Evolutionary conservation across 2,888 invertebrate species (phyloP).

Genomic region (Spilarctia lutea): DNA sequence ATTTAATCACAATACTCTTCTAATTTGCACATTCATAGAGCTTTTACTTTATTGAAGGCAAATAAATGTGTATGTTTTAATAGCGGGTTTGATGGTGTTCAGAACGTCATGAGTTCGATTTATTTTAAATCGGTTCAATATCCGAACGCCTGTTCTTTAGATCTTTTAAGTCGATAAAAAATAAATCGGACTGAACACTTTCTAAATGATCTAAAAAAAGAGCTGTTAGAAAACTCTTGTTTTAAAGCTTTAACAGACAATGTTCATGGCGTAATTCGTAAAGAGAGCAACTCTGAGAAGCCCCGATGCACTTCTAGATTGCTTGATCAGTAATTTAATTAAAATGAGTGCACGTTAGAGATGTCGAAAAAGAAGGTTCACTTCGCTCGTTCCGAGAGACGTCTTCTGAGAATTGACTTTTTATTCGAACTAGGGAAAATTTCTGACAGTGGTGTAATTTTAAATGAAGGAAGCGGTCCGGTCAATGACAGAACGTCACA

Average conservation of each 20-base stretch:
- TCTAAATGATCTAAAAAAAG: neutral
- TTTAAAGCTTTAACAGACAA: slow-evolving; percentile 37
- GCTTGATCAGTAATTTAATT: slow-evolving; percentile 76
- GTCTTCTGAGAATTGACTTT: slow-evolving; percentile 52
- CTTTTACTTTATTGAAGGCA: neutral
- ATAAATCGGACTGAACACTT: neutral
- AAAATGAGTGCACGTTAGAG: slow-evolving; percentile 72
- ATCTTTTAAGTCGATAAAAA: slow-evolving; percentile 3
- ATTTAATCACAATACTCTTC: slow-evolving; percentile 41
- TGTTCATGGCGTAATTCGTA: slow-evolving; percentile 36
- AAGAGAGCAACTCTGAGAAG: slow-evolving; percentile 55
- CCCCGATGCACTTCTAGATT: slow-evolving; percentile 63
- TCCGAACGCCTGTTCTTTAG: neutral
- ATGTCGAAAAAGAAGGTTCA: slow-evolving; percentile 64
- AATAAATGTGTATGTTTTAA: neutral
- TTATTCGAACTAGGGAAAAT: slow-evolving; percentile 58
- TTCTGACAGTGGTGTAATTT: slow-evolving; percentile 42
- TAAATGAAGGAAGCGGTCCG: slow-evolving; percentile 18
- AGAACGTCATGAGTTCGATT: neutral
- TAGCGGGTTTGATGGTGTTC: neutral
- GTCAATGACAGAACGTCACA: neutral
- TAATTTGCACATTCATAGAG: slow-evolving; percentile 19
- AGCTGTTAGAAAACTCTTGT: slow-evolving; percentile 10
- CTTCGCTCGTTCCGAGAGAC: slow-evolving; percentile 48
- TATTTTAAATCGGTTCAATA: neutral